Evolutionary conservation across 2,113 vertebrate genomes (phyloP), one percentile per base, ranked within the genome.

Genomic region (Pelodiscus sinensis): DNA sequence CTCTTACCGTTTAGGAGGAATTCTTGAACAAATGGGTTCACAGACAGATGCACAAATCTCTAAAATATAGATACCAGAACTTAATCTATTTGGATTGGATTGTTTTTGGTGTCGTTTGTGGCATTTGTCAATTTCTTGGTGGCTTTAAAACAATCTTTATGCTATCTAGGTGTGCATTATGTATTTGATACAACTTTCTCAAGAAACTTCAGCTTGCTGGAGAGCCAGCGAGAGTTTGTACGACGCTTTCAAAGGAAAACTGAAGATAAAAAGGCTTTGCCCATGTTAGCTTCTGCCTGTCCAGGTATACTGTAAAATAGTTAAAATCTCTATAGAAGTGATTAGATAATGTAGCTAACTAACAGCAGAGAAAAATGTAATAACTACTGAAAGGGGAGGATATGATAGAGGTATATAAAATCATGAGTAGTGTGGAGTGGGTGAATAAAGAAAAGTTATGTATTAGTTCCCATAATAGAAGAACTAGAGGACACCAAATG

Each of bases 121-220:
- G 73, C 54, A 77, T n/a, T 1, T 3, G 0, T 60, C 5, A 35
- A 2, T 58, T 38, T 31, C 31, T 8, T n/a, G 54, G 11, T 62
- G 21, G 3, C 54, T 75, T 2, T 92, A 62, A 90, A 75, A 5
- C 27, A 9, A 44, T 3, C 84, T 35, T 88, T 92, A 1, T 81
- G 4, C 78, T 82, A 38, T 8, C 51, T 80, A 99, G 99, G 99
- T 10, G 99, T 98, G 25, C 98, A 99, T 97, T 96, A 98, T 10
- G 99, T 99, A 75, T 99, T 99, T n/a, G 99, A 99, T 85, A 99
- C 99, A 0, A 97, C 98, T 56, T 99, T 99, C 82, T 98, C 99
- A 25, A 98, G 99, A 81, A 99, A 98, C 88, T 99, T 99, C 97
- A 99, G 99, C 93, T 97, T 99, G 12, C 56, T 99, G 35, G 99